Base-by-base conservation (phyloP, 2,888 invertebrate species). In the Nematopogon swammerdamellus region DNA sequence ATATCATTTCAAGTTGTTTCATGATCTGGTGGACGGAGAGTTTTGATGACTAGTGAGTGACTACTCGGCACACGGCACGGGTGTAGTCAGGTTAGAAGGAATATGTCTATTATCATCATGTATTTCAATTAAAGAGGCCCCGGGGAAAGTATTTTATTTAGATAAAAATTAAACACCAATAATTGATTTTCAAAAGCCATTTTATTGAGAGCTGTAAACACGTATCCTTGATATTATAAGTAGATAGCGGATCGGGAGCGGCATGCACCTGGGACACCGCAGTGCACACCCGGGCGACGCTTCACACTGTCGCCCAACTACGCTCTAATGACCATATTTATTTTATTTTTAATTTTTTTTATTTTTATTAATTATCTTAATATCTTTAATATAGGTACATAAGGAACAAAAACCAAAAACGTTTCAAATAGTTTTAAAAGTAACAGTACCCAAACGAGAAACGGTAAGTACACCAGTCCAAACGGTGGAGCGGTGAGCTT, bases 361-460 rank as follows among this genome's bases (percentile, higher is more conserved):
- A 71, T 72, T n/a, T 52, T 72, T 73, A 72, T 70, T 72, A 66
- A 72, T 72, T 72, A 74, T 67, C 72, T 71, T 72, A 72, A 67
- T 59, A 60, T 65, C 68, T 66, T 70, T 64, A 66, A 71, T 75
- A 79, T 71, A 80, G 67, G 71, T 77, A 79, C 70, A 72, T 72
- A 74, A 80, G 80, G 80, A 80, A 80, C 80, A 80, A 80, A 73
- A 79, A 72, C 77, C 72, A 73, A 77, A 70, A 71, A 65, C 63
- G 63, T 49, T 45, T 48, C 49, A 44, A 67, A 63, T 42, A 45
- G 29, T 68, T 69, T 67, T 68, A 67, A 63, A 70, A 69, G 68
- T 67, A 65, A 68, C 71, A 74, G 74, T 74, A 74, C 73, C 75
- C 74, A 66, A 67, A 57, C 56, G 64, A 64, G 65, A 65, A 64